A percentile compares a stretch with the other conserved stretches of the same genome.
phyloP scores from a whole-genome alignment of 2,113 vertebrate species.

The Poeciliopsis prolifica region DNA sequence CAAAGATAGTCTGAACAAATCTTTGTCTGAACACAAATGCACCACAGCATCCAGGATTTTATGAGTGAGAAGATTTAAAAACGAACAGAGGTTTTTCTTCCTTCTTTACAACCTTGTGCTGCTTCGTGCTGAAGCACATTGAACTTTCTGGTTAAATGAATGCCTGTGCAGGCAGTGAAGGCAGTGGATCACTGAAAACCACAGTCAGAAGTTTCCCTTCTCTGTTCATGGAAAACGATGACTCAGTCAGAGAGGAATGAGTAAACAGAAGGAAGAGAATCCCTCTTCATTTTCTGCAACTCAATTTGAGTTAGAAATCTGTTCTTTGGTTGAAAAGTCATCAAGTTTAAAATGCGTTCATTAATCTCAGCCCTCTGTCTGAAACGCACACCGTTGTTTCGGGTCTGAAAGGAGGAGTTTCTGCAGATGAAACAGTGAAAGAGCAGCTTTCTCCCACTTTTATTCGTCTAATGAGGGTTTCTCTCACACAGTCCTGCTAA shows the following conservation, averaged over 20 bases:
- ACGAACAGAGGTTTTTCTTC: neutral
- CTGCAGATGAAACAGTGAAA: neutral
- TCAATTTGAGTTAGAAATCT: neutral
- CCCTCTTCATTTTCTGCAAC: neutral
- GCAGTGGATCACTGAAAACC: constrained; percentile 13
- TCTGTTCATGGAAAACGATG: constrained; percentile 15
- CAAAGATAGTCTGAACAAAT: no score
- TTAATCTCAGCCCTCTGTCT: neutral
- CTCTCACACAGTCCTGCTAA: neutral
- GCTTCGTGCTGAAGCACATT: neutral
- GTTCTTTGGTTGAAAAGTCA: neutral
- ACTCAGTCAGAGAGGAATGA: constrained; percentile 11
- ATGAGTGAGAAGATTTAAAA: neutral
- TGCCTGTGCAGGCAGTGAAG: neutral
- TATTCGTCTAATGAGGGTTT: constrained; percentile 17
- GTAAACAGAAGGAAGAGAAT: constrained; percentile 1
- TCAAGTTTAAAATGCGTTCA: neutral
- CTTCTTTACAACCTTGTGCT: neutral
- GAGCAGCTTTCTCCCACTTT: constrained; percentile 47
- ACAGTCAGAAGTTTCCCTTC: constrained; percentile 1
- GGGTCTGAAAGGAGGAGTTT: constrained; percentile 7
- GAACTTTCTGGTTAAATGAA: neutral
- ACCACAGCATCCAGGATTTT: neutral
- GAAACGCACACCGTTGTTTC: neutral
- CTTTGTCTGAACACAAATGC: neutral